Percentiles rank a stretch among this genome's conserved stretches.
Evolutionary conservation across 2,888 invertebrate species (phyloP).

Genomic region (Fragum fragum): DNA sequence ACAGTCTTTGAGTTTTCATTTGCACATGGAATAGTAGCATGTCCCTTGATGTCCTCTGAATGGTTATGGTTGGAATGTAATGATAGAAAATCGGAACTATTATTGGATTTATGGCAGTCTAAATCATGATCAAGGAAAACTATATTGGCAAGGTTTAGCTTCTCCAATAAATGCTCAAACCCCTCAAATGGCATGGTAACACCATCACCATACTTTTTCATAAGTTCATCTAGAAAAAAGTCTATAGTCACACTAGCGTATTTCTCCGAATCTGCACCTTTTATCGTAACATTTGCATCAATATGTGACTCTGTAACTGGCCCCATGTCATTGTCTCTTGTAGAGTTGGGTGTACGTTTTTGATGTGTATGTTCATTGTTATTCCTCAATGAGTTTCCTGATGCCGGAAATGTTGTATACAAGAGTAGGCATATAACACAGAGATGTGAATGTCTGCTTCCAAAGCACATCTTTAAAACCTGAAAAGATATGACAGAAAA

Average conservation of each 20-base stretch:
- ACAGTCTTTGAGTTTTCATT: too few relatives aligned
- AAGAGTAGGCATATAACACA: constrained; percentile 55
- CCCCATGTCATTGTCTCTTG: neutral
- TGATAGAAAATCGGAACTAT: constrained; percentile 32
- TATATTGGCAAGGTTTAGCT: constrained; percentile 61
- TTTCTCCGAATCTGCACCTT: neutral
- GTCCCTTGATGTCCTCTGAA: neutral
- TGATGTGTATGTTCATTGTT: neutral
- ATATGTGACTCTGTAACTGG: neutral
- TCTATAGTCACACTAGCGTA: constrained; percentile 17
- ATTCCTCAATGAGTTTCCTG: neutral
- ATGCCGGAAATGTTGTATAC: constrained; percentile 20
- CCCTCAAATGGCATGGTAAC: constrained; percentile 65
- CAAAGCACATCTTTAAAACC: constrained; percentile 46
- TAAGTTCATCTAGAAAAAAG: constrained; percentile 60
- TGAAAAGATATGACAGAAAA: constrained; percentile 32
- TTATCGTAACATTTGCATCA: neutral
- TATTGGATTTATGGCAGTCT: constrained; percentile 40
- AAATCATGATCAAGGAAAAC: constrained; percentile 41
- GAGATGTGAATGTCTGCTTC: constrained; percentile 33
- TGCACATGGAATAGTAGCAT: neutral
- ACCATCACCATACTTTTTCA: constrained; percentile 70
- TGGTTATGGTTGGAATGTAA: constrained; percentile 51
- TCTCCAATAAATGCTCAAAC: constrained; percentile 68
- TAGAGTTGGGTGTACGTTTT: neutral